Evolutionary conservation across 2,888 invertebrate species (phyloP).

Genomic region (Agonopterix alstromeriana): DNA sequence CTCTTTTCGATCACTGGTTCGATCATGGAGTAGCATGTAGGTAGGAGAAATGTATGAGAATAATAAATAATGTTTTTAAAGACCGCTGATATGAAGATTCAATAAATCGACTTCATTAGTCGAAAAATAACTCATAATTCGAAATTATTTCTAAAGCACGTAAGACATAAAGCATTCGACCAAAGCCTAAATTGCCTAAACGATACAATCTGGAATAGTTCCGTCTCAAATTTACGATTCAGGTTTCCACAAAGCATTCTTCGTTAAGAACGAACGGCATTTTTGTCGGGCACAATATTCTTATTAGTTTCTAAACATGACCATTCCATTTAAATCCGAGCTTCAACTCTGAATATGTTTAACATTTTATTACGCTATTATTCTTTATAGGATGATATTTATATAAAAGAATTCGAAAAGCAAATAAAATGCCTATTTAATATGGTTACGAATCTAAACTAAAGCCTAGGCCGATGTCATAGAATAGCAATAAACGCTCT

Average conservation of each 20-base stretch:
- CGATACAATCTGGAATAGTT: conserved; percentile 59
- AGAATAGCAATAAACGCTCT: not conserved
- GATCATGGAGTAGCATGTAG: no score
- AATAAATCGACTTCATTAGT: not conserved
- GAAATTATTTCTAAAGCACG: conserved; percentile 4
- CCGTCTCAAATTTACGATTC: conserved; percentile 58
- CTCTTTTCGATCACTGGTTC: no score
- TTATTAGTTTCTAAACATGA: conserved; percentile 63
- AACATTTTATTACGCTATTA: conserved; percentile 54
- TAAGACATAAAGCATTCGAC: conserved; percentile 32
- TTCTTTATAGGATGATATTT: conserved; percentile 36
- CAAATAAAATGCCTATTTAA: conserved; percentile 17
- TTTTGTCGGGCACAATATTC: conserved; percentile 56
- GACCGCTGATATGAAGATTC: no score
- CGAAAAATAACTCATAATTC: conserved; percentile 4
- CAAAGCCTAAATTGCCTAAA: conserved; percentile 50
- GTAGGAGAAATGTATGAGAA: no score
- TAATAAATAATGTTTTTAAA: no score
- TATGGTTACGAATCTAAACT: not conserved
- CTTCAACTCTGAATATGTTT: conserved; percentile 46
- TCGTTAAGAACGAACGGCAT: conserved; percentile 49
- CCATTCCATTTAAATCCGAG: conserved; percentile 57
- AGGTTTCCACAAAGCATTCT: conserved; percentile 52
- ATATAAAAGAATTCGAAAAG: conserved; percentile 27
- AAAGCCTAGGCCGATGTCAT: not conserved